Evolutionary conservation across 2,113 vertebrate genomes (phyloP).

Genomic region (Ifrita kowaldi): DNA sequence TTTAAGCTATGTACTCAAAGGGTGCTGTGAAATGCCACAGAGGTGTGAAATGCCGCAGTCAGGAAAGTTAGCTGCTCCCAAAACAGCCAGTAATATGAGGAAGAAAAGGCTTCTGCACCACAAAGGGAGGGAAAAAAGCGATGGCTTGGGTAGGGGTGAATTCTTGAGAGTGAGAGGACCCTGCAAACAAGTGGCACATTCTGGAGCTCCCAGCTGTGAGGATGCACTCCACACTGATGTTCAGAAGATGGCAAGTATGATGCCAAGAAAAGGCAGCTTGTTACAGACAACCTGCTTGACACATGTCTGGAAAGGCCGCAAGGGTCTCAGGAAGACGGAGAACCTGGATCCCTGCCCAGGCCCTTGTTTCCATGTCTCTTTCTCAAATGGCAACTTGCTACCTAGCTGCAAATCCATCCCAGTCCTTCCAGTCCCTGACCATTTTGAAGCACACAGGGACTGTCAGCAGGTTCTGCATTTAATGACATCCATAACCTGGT

Average conservation of each 20-base stretch:
- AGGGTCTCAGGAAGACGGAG: neutral
- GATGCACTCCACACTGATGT: accelerated
- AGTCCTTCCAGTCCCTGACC: neutral
- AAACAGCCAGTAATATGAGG: neutral
- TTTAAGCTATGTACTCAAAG: neutral
- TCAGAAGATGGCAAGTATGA: accelerated
- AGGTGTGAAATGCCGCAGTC: accelerated
- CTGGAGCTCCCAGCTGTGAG: neutral
- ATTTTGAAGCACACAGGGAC: neutral
- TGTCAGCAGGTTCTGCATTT: neutral
- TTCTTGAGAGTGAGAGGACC: accelerated
- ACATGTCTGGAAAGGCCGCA: neutral
- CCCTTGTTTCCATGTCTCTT: neutral
- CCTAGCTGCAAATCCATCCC: neutral
- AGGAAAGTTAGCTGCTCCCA: accelerated
- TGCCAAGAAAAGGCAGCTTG: neutral
- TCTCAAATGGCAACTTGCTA: neutral
- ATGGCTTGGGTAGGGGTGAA: accelerated
- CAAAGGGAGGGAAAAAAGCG: neutral
- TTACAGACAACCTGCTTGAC: neutral
- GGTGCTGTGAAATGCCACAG: accelerated
- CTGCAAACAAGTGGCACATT: neutral
- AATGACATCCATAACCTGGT: neutral
- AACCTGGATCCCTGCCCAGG: neutral
- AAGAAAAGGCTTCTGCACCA: neutral